Conservation (phyloP, 1,140 invertebrate species). For the Rhagoletis pomonella region DNA sequence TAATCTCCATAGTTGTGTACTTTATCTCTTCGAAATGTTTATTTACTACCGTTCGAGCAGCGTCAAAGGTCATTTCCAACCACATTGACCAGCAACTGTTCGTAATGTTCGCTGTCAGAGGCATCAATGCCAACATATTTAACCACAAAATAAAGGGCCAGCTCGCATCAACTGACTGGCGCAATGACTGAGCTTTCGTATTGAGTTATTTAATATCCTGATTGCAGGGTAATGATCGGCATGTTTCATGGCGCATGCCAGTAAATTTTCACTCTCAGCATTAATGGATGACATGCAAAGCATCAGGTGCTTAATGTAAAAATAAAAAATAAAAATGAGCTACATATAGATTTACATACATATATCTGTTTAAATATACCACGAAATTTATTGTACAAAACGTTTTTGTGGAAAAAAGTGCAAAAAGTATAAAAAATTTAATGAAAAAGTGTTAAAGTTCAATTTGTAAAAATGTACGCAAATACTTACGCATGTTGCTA, state of each 20-base stretch:
- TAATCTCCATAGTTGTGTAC: slow-evolving; percentile 16
- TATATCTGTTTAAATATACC: too few species aligned
- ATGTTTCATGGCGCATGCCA: background rate
- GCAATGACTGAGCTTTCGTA: background rate
- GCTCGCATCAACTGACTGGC: background rate
- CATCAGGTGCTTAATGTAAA: slow-evolving; percentile 2
- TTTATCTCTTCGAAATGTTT: background rate
- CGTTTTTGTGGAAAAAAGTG: too few species aligned
- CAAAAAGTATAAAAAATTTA: too few species aligned
- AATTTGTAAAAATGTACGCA: background rate
- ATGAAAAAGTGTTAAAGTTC: too few species aligned
- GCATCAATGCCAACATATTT: background rate
- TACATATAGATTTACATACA: too few species aligned
- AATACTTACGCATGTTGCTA: background rate
- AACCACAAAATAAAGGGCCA: slow-evolving; percentile 13
- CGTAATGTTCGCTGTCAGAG: slow-evolving; percentile 41
- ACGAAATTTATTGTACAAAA: too few species aligned
- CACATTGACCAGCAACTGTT: background rate
- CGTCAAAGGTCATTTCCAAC: slow-evolving; percentile 21
- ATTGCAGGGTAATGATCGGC: background rate
- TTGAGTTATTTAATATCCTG: slow-evolving; percentile 47
- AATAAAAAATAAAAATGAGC: too few species aligned
- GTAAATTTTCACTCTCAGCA: slow-evolving; percentile 10
- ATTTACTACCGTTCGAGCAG: background rate
- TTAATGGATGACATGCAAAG: background rate